Conservation (phyloP, 2,113 vertebrate species). For the Cynopterus brachyotis region DNA sequence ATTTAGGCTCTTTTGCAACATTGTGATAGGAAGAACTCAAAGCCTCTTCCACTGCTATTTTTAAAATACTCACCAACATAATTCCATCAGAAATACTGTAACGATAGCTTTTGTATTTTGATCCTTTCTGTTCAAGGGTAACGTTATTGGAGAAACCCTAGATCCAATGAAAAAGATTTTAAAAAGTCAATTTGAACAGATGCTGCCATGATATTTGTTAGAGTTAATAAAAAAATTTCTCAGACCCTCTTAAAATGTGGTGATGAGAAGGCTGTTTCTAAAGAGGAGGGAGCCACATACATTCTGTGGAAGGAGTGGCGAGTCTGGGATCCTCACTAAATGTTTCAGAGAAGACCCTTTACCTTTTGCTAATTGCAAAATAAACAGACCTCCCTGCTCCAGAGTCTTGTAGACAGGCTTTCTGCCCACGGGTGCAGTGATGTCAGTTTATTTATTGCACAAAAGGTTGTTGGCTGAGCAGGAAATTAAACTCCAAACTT, state of each 20-base stretch:
- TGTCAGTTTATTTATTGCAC: conserved; percentile 46
- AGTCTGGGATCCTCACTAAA: conserved; percentile 10
- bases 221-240: background rate
- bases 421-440: background rate
- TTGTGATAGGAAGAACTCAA: conserved; percentile 83
- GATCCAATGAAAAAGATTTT: conserved; percentile 18
- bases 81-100: conserved; percentile 71
- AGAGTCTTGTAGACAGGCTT: conserved; percentile 28
- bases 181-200: conserved; percentile 42
- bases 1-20: conserved; percentile 83
- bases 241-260: background rate
- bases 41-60: conserved; percentile 81
- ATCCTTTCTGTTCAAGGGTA: conserved; percentile 73
- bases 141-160: background rate
- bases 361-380: conserved; percentile 60
- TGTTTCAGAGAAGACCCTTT: conserved; percentile 60
- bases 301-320: background rate
- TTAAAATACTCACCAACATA: conserved; percentile 75
- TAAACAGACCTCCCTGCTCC: conserved; percentile 48
- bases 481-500: conserved; percentile 70
- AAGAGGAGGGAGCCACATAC: background rate
- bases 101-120: conserved; percentile 77
- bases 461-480: conserved; percentile 43
- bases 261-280: conserved; percentile 14
- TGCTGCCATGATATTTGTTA: background rate